Base-by-base conservation (phyloP, 2,888 invertebrate genomes). In the Orthosia gothica region DNA sequence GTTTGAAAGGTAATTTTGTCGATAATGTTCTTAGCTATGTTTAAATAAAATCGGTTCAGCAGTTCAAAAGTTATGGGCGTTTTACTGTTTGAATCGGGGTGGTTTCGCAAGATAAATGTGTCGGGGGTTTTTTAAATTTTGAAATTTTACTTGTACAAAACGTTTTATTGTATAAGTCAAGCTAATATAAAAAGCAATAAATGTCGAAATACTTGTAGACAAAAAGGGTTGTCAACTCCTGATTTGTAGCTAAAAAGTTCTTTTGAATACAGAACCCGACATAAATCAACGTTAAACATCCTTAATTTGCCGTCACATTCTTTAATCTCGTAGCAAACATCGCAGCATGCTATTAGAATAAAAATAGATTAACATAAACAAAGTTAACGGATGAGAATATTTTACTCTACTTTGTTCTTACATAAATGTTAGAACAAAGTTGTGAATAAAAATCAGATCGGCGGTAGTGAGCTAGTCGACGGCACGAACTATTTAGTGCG, bases 351-450 rank as follows among this genome's bases (percentile, higher is more conserved):
- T 68, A 70, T 59, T 69, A 70, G 71, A 78, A 47, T 66, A 74
- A 73, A 81, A 47, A 55, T 74, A 74, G 83, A 83, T 76, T 57
- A 79, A 58, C 62, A 65, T 84, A 78, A 78, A 80, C 74, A 69
- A 63, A 73, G 32, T 32, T 11, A 20, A 50, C 62, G 61, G 26
- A 62, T 58, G 65, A 52, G 32, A n/a, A 57, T 13, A 26, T 58
- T 54, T 52, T 68, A 49, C 58, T 23, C 26, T 18, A 32, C 45
- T 40, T 23, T 69, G 23, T 54, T 20, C 47, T n/a, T 5, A 32
- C 13, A 26, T 3, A n/a, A 3, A 26, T 26, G 26, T 26, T 26
- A 26, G 3, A 32, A 32, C 32, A 32, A 32, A 32, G 32, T 32
- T 32, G 32, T 0, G 7, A 32, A 32, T 3, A 32, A 7, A 32